Base-by-base conservation (phyloP, 2,888 invertebrate genomes). In the Coenonympha glycerion region DNA sequence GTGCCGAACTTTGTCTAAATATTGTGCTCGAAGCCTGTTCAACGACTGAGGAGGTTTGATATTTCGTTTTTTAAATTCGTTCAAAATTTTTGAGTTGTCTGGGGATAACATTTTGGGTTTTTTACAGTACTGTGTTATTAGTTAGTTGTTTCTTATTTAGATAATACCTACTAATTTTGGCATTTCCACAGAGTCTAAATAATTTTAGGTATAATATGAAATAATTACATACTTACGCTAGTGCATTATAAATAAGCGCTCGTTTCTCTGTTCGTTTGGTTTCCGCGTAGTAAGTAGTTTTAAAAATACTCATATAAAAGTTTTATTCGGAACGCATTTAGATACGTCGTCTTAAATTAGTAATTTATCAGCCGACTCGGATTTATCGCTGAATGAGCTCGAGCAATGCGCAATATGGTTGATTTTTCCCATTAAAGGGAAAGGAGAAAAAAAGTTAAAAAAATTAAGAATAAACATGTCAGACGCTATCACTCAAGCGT, bases 1-100 rank as follows among this genome's bases (percentile, higher is more conserved):
- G 73, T 68, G 72, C 53, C 61, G 55, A 85, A 85, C 79, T 86
- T 82, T 64, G 73, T 73, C 68, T 68, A 82, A 84, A 84, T 75
- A 79, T 79, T 75, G 39, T 37, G 31, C 41, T 45, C 40, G 46
- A 48, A 46, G 40, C 11, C 31, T 48, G 48, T 46, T 28, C 28
- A 19, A 33, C 30, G 26, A 13, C 15, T 22, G 15, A 33, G 13
- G 22, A n/a, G 2, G 3, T 16, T 13, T 13, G 11, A 2, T 16
- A 11, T 39, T 15, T 39, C 5, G 8, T 24, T 39, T 31, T 39
- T 39, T 39, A 39, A 19, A 19, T 36, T 9, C 6, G 3, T n/a
- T 19, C 2, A 6, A 18, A 36, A n/a, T n/a, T n/a, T n/a, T n/a
- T n/a, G n/a, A n/a, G n/a, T n/a, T n/a, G n/a, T n/a, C n/a, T n/a